phyloP scores from a whole-genome alignment of 1,140 invertebrate species.

The Eubasilissa regina region DNA sequence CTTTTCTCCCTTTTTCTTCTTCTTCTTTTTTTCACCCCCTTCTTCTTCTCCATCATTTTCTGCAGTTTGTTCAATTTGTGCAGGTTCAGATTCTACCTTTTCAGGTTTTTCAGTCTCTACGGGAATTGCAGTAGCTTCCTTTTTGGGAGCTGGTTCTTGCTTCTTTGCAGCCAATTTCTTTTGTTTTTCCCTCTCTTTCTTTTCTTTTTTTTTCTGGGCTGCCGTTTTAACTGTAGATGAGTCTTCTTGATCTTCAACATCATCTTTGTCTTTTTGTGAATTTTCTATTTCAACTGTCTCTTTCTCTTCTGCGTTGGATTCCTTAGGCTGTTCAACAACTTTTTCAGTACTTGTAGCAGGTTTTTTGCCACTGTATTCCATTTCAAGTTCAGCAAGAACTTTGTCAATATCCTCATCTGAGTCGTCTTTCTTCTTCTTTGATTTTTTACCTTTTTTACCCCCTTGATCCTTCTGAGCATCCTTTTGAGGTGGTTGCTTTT shows the following conservation, averaged over 20 bases:
- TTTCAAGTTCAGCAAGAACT: slow-evolving; percentile 84
- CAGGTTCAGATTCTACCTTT: slow-evolving; percentile 61
- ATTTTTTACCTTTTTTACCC: slow-evolving; percentile 79
- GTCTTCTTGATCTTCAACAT: slow-evolving; percentile 73
- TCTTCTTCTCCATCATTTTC: slow-evolving; percentile 64
- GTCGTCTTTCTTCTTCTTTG: slow-evolving; percentile 82
- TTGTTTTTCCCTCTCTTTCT: slow-evolving; percentile 87
- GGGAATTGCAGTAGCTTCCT: slow-evolving; percentile 60
- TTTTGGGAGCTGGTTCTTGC: slow-evolving; percentile 64
- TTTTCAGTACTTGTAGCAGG: slow-evolving; percentile 62
- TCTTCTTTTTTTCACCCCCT: slow-evolving; percentile 72
- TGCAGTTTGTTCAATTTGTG: slow-evolving; percentile 63
- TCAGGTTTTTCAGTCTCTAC: slow-evolving; percentile 60
- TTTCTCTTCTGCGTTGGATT: slow-evolving; percentile 67
- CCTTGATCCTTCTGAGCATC: slow-evolving; percentile 73
- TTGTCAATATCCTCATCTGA: slow-evolving; percentile 90
- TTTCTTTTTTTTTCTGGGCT: slow-evolving; percentile 90
- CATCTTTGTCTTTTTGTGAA: slow-evolving; percentile 65
- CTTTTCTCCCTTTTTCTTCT: slow-evolving; percentile 71
- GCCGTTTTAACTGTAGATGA: slow-evolving; percentile 83
- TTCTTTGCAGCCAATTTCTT: slow-evolving; percentile 81
- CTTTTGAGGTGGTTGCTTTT: slow-evolving; percentile 70
- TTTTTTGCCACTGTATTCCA: slow-evolving; percentile 81
- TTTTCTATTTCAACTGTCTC: slow-evolving; percentile 70
- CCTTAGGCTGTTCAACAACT: slow-evolving; percentile 63